Conservation (phyloP, 2,113 vertebrate species). For the Peromyscus californicus region DNA sequence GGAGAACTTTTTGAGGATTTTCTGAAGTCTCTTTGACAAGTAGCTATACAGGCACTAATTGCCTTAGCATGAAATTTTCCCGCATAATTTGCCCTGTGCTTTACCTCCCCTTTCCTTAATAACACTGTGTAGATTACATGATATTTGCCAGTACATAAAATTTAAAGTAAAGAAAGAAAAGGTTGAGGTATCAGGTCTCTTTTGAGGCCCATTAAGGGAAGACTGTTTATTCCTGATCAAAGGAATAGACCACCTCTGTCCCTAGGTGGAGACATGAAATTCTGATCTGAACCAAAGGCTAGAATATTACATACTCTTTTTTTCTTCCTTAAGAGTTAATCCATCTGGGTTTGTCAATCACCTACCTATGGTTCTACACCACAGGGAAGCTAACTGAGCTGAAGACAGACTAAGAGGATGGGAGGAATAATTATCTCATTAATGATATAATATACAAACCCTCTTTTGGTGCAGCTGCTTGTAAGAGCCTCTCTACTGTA, state of each 20-base stretch:
- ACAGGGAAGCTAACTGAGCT: neutral
- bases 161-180: no score
- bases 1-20: neutral
- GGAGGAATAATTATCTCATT: neutral
- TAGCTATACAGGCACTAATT: neutral
- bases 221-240: neutral
- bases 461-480: neutral
- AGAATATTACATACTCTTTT: no score
- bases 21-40: neutral
- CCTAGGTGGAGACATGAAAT: no score
- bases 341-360: no score
- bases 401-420: neutral
- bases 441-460: neutral
- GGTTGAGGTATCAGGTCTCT: no score
- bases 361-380: no score
- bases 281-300: neutral
- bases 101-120: neutral
- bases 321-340: no score
- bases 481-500: neutral
- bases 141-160: neutral
- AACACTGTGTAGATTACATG: neutral
- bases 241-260: neutral
- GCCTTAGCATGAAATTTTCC: neutral
- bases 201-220: neutral
- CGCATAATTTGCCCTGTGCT: neutral